phyloP scores from a whole-genome alignment of 1,140 invertebrate genomes.

The Leucophenga varia region DNA sequence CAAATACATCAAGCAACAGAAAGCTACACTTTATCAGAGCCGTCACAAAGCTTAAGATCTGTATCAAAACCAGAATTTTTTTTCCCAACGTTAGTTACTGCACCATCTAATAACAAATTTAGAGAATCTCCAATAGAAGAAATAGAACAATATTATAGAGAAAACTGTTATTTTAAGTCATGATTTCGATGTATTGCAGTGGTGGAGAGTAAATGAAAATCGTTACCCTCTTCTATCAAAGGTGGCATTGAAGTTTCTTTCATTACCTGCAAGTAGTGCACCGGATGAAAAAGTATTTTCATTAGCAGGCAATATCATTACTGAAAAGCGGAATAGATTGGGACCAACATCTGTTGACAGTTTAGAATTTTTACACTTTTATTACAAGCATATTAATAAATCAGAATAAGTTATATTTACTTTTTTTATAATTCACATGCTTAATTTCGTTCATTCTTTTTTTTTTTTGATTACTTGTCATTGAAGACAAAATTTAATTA shows the following conservation, averaged over 20 bases:
- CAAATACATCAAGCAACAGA: conserved; percentile 12
- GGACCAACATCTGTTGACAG: too few species aligned
- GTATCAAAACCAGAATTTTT: conserved; percentile 18
- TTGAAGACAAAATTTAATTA: too few species aligned
- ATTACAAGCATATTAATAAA: too few species aligned
- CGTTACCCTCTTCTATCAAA: conserved; percentile 19
- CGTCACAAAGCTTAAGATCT: conserved; percentile 12
- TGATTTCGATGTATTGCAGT: conserved; percentile 19
- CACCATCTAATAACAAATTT: conserved; percentile 12
- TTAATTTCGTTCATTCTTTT: too few species aligned
- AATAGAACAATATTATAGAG: conserved; percentile 16
- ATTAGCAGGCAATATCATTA: conserved; percentile 1
- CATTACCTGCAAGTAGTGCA: conserved; percentile 15
- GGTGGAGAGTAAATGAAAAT: conserved; percentile 16
- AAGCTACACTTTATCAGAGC: conserved; percentile 10
- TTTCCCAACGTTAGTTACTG: conserved; percentile 16
- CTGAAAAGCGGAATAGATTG: too few species aligned
- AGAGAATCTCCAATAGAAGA: conserved; percentile 17
- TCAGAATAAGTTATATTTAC: too few species aligned
- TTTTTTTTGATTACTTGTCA: too few species aligned
- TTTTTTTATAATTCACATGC: too few species aligned
- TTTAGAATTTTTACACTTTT: too few species aligned
- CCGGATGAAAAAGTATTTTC: conserved; percentile 6
- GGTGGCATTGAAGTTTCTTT: conserved; percentile 13
- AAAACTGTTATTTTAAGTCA: conserved; percentile 19